Evolutionary conservation across 2,888 invertebrate species (phyloP).

Genomic region (Criorhina ranunculi): DNA sequence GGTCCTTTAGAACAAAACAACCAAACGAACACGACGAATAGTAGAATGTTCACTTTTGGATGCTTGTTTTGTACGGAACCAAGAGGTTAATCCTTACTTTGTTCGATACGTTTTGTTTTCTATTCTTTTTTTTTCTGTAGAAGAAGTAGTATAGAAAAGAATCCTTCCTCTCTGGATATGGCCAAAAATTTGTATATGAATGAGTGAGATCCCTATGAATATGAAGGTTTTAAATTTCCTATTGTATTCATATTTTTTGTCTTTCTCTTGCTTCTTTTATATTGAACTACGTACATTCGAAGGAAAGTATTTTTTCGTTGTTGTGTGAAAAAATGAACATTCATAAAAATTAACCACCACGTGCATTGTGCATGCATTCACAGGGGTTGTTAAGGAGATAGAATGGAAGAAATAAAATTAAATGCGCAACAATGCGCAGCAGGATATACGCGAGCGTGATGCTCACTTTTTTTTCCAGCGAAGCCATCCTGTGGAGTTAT

Average conservation of each 20-base stretch:
- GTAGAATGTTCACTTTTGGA: conserved; percentile 71
- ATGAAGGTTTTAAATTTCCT: conserved; percentile 74
- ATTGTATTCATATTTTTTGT: conserved; percentile 41
- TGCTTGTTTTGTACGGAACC: conserved; percentile 64
- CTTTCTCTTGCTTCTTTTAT: conserved; percentile 9
- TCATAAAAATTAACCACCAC: conserved; percentile 73
- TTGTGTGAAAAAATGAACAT: conserved; percentile 67
- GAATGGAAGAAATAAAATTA: conserved; percentile 57
- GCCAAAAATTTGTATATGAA: conserved; percentile 70
- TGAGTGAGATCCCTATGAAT: conserved; percentile 48
- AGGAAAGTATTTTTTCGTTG: conserved; percentile 32
- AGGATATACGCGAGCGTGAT: conserved; percentile 57
- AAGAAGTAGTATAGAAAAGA: conserved; percentile 28
- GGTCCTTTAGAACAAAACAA: conserved; percentile 68
- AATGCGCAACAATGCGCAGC: conserved; percentile 75
- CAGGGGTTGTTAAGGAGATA: conserved; percentile 48
- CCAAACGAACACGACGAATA: conserved; percentile 8
- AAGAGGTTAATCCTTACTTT: conserved; percentile 70
- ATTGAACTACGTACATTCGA: conserved; percentile 8
- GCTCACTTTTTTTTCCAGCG: conserved; percentile 46
- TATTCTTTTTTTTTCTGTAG: background rate
- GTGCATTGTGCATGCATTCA: conserved; percentile 67
- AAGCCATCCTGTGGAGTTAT: conserved; percentile 3
- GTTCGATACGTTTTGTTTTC: conserved; percentile 12
- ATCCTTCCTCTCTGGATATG: conserved; percentile 61